Conservation (phyloP, 2,888 invertebrate genomes). For the Dryococelus australis region DNA sequence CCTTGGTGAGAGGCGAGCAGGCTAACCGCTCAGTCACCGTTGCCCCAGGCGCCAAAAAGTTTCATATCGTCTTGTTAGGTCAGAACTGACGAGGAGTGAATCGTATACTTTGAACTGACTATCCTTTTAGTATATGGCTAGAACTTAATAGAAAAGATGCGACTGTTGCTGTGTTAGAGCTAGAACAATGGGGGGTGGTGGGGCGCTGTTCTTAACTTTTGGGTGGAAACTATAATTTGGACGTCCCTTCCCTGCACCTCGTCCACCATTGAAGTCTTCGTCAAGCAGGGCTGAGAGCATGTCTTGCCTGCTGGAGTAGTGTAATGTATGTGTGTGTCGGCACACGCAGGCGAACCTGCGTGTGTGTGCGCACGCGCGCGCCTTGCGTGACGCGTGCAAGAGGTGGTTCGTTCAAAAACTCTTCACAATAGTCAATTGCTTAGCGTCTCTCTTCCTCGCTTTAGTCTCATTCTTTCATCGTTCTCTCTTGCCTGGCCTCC, state of each 20-base stretch:
- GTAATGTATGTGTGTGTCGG: neutral
- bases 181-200: slow-evolving; percentile 32
- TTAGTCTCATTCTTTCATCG: neutral
- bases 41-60: too few relatives aligned
- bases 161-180: slow-evolving; percentile 23
- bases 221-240: slow-evolving; percentile 39
- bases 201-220: slow-evolving; percentile 32
- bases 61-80: too few relatives aligned
- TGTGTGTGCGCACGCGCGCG: neutral
- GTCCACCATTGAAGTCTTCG: slow-evolving; percentile 33
- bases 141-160: slow-evolving; percentile 29
- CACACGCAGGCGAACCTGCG: neutral
- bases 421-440: neutral
- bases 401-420: neutral
- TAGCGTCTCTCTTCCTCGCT: neutral
- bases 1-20: too few relatives aligned
- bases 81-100: too few relatives aligned
- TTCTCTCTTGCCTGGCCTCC: neutral
- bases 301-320: neutral
- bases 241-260: slow-evolving; percentile 30
- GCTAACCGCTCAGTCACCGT: too few relatives aligned
- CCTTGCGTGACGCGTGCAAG: neutral
- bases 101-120: neutral
- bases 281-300: neutral
- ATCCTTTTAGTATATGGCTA: slow-evolving; percentile 27